Conservation (phyloP, 2,888 invertebrate genomes). For the Choristoneura rosaceana region DNA sequence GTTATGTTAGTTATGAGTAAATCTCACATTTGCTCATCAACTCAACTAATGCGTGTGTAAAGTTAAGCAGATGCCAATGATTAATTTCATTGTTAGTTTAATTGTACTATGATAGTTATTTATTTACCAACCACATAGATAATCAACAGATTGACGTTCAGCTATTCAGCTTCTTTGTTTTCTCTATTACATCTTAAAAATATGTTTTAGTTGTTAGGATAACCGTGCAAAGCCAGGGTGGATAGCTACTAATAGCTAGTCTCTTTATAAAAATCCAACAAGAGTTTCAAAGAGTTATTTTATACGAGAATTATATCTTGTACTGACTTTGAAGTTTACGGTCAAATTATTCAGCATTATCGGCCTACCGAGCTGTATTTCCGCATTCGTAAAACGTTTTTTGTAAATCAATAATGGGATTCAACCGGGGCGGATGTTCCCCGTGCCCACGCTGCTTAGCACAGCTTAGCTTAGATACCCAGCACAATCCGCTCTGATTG, state of each 20-base stretch:
- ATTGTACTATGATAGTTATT: too few relatives aligned
- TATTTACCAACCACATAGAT: too few relatives aligned
- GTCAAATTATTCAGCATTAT: conserved; percentile 28
- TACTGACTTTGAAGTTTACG: conserved; percentile 18
- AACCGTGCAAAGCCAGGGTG: too few relatives aligned
- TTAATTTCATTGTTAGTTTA: too few relatives aligned
- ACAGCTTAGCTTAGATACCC: conserved; percentile 68
- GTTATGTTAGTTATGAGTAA: not conserved
- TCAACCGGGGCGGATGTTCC: conserved; percentile 57
- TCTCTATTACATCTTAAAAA: too few relatives aligned
- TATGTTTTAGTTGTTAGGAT: too few relatives aligned
- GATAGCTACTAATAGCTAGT: too few relatives aligned
- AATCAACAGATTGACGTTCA: too few relatives aligned
- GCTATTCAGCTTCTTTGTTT: too few relatives aligned
- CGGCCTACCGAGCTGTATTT: conserved; percentile 37
- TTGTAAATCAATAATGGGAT: conserved; percentile 64
- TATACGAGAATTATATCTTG: not conserved
- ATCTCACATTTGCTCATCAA: conserved; percentile 2
- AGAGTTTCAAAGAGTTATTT: not conserved
- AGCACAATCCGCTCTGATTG: conserved; percentile 78
- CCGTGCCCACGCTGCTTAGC: conserved; percentile 61
- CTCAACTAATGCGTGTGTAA: not conserved
- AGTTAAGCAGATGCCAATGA: too few relatives aligned
- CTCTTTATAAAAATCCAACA: not conserved
- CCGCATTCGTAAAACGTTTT: conserved; percentile 31